Conservation (phyloP, 1,140 invertebrate species). For the Trigoniulus corallinus region DNA sequence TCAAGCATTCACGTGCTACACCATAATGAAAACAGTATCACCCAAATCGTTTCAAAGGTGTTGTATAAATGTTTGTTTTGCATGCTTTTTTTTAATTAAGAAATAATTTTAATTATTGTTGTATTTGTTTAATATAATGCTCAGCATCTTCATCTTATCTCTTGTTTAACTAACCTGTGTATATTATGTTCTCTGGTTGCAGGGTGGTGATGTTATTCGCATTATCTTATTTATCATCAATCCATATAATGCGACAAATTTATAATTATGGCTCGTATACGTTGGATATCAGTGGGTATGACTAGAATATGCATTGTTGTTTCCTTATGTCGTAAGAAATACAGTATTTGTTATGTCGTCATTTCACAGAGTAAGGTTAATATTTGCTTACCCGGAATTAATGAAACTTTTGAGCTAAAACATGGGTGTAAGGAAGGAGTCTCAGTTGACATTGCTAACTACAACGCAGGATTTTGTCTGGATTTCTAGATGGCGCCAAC, state of each 20-base stretch:
- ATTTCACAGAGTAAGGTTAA: neutral
- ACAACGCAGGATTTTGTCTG: too few relatives aligned
- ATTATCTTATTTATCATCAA: constrained; percentile 61
- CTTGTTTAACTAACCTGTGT: neutral
- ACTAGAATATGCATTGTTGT: constrained; percentile 1
- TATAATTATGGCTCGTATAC: constrained; percentile 75
- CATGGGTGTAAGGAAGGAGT: neutral
- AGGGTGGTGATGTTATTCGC: constrained; percentile 55
- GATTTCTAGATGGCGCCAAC: too few relatives aligned
- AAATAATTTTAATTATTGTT: neutral
- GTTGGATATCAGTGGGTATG: constrained; percentile 76
- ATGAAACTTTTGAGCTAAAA: neutral
- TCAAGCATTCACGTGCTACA: constrained; percentile 53
- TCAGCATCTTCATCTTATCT: neutral
- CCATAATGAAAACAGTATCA: constrained; percentile 41
- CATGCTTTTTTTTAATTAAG: constrained; percentile 3
- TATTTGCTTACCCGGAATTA: neutral
- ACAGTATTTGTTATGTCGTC: neutral
- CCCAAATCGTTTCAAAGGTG: constrained; percentile 46
- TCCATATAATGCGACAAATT: constrained; percentile 70
- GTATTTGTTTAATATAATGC: neutral
- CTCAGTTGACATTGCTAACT: too few relatives aligned
- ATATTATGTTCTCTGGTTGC: constrained; percentile 10
- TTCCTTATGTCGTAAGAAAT: neutral
- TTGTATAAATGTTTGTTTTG: constrained; percentile 12